These are phyloP conservation scores for Sinocyclocheilus anshuiensis DNA, from an alignment of 2,113 vertebrate genomes.

Conservation along the genomic window DNA sequence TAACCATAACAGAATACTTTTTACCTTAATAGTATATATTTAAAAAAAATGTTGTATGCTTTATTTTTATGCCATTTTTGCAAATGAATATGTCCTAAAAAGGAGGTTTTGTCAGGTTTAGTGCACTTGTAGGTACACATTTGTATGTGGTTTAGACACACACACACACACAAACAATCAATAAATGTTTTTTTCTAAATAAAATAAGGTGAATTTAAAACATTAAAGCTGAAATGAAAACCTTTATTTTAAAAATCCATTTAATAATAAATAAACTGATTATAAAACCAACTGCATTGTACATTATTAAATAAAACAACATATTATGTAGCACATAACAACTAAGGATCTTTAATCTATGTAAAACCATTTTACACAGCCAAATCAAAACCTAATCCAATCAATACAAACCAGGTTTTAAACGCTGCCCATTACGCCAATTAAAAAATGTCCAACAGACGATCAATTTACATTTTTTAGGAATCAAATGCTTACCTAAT, in stretches of 20 bases:
- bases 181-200: background rate
- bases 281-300: background rate
- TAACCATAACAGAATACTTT: background rate
- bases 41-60: too few relatives aligned
- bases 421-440: conserved; percentile 77
- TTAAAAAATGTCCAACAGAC: conserved; percentile 78
- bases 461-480: conserved; percentile 82
- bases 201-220: background rate
- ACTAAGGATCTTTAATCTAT: conserved; percentile 38
- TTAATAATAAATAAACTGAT: background rate
- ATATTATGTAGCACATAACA: conserved; percentile 25
- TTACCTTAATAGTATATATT: background rate
- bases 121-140: background rate
- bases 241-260: background rate
- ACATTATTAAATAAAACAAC: conserved; percentile 13
- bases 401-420: conserved; percentile 84
- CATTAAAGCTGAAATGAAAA: background rate
- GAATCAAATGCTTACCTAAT: conserved; percentile 83
- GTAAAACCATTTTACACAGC: conserved; percentile 60
- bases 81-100: too few relatives aligned
- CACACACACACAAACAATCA: background rate
- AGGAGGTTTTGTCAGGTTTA: too few relatives aligned
- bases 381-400: conserved; percentile 73
- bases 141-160: background rate
- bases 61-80: too few relatives aligned